phyloP scores from a whole-genome alignment of 2,797 vertebrate species.

The Sparus aurata region DNA sequence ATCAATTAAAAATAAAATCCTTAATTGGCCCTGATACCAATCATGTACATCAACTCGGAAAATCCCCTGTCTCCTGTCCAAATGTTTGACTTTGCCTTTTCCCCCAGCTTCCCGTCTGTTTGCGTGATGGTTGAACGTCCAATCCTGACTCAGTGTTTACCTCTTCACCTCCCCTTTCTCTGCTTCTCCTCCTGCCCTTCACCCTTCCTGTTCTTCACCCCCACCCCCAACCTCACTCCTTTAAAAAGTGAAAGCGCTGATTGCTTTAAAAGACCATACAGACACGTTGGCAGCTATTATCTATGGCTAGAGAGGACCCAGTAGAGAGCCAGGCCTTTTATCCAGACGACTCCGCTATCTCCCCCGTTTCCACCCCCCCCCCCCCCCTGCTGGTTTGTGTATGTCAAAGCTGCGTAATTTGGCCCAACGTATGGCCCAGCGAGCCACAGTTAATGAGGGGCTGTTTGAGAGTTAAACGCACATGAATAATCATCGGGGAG shows the following conservation, averaged over 20 bases:
- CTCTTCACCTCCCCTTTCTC: slow-evolving; percentile 31
- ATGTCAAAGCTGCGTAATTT: slow-evolving; percentile 87
- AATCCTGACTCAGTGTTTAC: slow-evolving; percentile 71
- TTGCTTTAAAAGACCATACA: slow-evolving; percentile 80
- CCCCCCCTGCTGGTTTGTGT: slow-evolving; percentile 85
- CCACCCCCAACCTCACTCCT: slow-evolving; percentile 44
- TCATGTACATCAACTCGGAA: background rate
- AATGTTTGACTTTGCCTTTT: slow-evolving; percentile 10
- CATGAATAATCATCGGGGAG: slow-evolving; percentile 85
- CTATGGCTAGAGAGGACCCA: slow-evolving; percentile 76
- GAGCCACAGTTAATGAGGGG: slow-evolving; percentile 86
- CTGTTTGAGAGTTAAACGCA: slow-evolving; percentile 86
- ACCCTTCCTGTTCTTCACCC: slow-evolving; percentile 8
- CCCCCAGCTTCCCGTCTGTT: slow-evolving; percentile 29
- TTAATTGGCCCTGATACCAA: background rate
- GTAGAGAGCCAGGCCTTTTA: slow-evolving; percentile 77
- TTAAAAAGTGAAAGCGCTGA: slow-evolving; percentile 79
- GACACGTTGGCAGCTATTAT: slow-evolving; percentile 77
- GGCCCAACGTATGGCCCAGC: slow-evolving; percentile 86
- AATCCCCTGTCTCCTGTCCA: background rate
- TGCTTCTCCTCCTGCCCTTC: slow-evolving; percentile 33
- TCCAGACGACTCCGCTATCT: slow-evolving; percentile 53
- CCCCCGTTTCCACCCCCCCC: slow-evolving; percentile 19
- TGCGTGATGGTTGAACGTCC: slow-evolving; percentile 54
- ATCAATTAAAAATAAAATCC: slow-evolving; percentile 12